Evolutionary conservation across 2,113 vertebrate species (phyloP).

Genomic region (Erinaceus europaeus): DNA sequence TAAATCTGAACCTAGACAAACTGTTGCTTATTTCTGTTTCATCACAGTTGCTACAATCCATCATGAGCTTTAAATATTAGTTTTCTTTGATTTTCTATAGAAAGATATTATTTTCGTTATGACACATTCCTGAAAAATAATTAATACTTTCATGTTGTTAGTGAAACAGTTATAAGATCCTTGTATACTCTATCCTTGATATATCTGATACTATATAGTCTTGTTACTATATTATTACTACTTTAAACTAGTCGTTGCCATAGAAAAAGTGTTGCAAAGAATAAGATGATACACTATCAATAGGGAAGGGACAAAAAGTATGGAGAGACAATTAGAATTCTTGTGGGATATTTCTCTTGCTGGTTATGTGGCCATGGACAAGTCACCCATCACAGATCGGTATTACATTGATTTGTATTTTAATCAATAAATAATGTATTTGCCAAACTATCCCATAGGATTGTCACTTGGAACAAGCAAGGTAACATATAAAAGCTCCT

Average conservation of each 20-base stretch:
- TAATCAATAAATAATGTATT: neutral
- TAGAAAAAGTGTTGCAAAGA: constrained; percentile 6
- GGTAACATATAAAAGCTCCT: neutral
- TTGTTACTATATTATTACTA: neutral
- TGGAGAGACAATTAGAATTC: neutral
- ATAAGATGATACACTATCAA: neutral
- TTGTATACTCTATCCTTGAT: neutral
- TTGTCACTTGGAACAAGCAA: neutral
- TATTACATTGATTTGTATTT: too few species aligned
- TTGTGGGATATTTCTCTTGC: neutral
- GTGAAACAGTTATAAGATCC: neutral
- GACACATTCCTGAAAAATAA: constrained; percentile 1
- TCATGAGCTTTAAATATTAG: neutral
- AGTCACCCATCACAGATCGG: neutral
- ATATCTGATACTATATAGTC: neutral
- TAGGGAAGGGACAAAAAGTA: neutral
- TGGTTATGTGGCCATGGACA: neutral
- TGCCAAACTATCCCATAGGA: neutral
- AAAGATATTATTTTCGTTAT: neutral
- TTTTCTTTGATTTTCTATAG: constrained; percentile 17
- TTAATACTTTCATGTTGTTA: neutral
- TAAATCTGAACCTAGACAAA: neutral
- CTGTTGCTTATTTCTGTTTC: neutral
- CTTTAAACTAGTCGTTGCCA: neutral
- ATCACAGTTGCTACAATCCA: neutral